Evolutionary conservation across 2,113 vertebrate genomes (phyloP), one percentile per base, ranked within the genome.

Genomic region (Numida meleagris): DNA sequence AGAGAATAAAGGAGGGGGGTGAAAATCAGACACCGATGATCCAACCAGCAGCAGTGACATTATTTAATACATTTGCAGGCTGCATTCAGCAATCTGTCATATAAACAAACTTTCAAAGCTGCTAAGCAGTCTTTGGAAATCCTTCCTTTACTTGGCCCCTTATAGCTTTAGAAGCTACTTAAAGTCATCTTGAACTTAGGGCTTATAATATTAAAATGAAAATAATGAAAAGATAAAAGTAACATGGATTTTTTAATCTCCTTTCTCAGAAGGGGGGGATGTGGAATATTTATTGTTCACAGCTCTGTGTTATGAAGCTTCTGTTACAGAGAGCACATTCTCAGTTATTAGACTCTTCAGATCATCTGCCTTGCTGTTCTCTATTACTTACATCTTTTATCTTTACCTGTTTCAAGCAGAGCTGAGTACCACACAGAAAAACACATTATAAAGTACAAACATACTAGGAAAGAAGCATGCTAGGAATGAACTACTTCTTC

Each of bases 201-300:
- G 25, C 23, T 94, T 89, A 82, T 84, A 94, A 86, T 88, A 74
- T 34, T 65, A 66, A 90, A 82, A 75, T 43, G 24, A 95, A 92
- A 93, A 82, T 75, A 78, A 79, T 50, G 17, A 63, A 92, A 93
- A 45, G 1, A 77, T 59, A 42, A 67, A 82, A 66, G 9, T 51
- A 72, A 31, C 58, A 33, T 21, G 40, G 68, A 59, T 77, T 63
- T 51, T 88, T 53, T 9, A 24, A 90, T 88, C 77, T 66, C 24
- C 25, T 82, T 89, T 73, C 74, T 79, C 62, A 58, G 38, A 79
- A 61, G 27, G 14, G 16, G 80, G 12, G 24, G 7, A 58, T 33
- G 36, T 42, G n/a, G 36, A 62, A 10, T 72, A 53, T 85, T 61
- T 45, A 50, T 53, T 84, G 29, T 72, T 85, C 86, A 66, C 42